Conservation (phyloP, 2,797 vertebrate species). For the Oceanodroma leucorhoa region DNA sequence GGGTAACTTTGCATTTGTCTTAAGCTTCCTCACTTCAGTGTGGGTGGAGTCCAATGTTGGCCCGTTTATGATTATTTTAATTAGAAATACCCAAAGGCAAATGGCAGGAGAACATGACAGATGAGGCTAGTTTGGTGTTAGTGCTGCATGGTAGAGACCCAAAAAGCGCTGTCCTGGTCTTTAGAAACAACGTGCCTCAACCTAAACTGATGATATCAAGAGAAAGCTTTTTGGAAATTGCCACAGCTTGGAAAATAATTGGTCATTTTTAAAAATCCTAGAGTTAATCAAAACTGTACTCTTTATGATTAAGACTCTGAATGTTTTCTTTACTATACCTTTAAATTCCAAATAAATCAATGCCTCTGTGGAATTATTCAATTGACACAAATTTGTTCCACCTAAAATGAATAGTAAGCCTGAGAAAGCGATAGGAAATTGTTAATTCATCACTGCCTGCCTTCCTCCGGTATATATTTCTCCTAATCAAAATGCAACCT, state of each 20-base stretch:
- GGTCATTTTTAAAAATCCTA: neutral
- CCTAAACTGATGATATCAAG: neutral
- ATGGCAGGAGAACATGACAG: neutral
- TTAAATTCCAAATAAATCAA: slow-evolving; percentile 31
- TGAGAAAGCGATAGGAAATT: slow-evolving; percentile 47
- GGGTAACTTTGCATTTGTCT: neutral
- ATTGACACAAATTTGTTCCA: slow-evolving; percentile 48
- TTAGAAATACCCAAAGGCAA: neutral
- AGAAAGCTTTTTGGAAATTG: neutral
- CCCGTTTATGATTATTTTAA: neutral
- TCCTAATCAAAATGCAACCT: slow-evolving; percentile 49
- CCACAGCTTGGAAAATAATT: neutral
- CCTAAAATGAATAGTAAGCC: slow-evolving; percentile 42
- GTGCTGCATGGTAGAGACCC: neutral
- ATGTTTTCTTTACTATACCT: slow-evolving; percentile 8
- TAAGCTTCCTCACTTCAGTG: neutral
- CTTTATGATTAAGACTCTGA: neutral
- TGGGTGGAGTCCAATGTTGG: neutral
- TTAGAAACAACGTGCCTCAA: neutral
- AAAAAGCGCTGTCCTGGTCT: neutral
- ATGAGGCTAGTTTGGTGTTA: neutral
- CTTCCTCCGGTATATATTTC: neutral
- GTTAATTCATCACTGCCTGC: slow-evolving; percentile 56
- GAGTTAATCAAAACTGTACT: neutral
- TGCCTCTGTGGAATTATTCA: slow-evolving; percentile 22